phyloP scores from a whole-genome alignment of 2,797 vertebrate species.

The Rachycentron canadum region DNA sequence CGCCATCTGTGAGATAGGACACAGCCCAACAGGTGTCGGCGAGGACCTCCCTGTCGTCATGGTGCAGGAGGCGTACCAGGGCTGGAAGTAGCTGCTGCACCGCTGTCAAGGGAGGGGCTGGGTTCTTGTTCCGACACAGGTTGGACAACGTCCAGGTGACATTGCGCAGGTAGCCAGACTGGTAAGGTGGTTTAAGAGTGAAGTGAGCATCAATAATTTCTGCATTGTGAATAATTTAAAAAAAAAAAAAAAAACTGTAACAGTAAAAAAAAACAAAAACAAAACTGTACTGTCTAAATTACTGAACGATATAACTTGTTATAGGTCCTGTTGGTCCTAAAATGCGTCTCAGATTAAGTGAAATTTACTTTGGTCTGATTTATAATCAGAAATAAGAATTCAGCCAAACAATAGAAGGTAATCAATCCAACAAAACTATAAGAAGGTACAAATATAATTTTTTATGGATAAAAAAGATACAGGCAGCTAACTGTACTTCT shows the following conservation, averaged over 20 bases:
- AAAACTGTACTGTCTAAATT: neutral
- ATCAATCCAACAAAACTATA: neutral
- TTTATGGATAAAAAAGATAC: too few species aligned
- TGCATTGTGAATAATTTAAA: too few species aligned
- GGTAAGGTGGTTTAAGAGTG: slow-evolving; percentile 11
- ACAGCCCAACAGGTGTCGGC: slow-evolving; percentile 93
- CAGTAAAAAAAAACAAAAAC: neutral
- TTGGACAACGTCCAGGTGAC: slow-evolving; percentile 93
- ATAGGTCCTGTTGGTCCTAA: too few species aligned
- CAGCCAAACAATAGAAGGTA: neutral
- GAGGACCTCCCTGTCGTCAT: slow-evolving; percentile 87
- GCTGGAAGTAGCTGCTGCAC: slow-evolving; percentile 91
- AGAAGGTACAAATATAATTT: too few species aligned
- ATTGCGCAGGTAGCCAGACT: slow-evolving; percentile 90
- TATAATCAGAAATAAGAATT: too few species aligned
- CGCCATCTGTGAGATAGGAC: slow-evolving; percentile 91
- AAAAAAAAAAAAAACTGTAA: too few species aligned
- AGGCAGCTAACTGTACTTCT: neutral
- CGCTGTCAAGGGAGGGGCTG: slow-evolving; percentile 87
- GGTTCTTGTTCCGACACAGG: slow-evolving; percentile 94
- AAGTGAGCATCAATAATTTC: neutral
- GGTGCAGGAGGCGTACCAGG: slow-evolving; percentile 87
- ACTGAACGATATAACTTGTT: too few species aligned
- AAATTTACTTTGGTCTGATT: too few species aligned
- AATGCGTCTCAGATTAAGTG: too few species aligned